phyloP scores from a whole-genome alignment of 2,113 vertebrate genomes.

The Ranitomeya imitator region DNA sequence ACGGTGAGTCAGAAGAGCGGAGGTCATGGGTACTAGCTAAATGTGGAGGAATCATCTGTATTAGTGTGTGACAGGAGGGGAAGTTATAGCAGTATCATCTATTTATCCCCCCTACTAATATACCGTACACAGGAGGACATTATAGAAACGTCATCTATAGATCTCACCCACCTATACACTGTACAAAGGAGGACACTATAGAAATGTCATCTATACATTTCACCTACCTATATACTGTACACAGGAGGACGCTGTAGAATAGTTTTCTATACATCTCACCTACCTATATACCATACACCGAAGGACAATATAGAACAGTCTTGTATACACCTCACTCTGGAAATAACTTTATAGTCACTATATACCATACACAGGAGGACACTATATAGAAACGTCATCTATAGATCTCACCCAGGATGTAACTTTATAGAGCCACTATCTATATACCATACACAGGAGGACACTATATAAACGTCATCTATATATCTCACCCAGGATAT shows the following conservation, averaged over 20 bases:
- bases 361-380: not conserved
- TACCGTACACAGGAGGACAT: not conserved
- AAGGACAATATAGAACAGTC: not conserved
- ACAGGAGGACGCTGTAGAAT: too few relatives aligned
- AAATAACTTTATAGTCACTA: not conserved
- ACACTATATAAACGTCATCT: too few relatives aligned
- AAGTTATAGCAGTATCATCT: not conserved
- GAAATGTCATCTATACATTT: too few relatives aligned
- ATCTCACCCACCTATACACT: not conserved
- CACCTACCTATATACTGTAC: too few relatives aligned
- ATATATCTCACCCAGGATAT: too few relatives aligned
- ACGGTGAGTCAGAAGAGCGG: conserved; percentile 63
- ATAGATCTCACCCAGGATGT: not conserved
- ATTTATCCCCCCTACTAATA: not conserved
- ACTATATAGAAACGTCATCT: not conserved
- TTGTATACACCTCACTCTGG: not conserved
- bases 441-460: too few relatives aligned
- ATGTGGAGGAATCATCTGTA: not conserved
- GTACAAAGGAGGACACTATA: not conserved
- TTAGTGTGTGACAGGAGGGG: not conserved
- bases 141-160: not conserved
- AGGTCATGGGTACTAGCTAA: not conserved
- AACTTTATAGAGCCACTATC: too few relatives aligned
- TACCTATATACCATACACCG: not conserved
- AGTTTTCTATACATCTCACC: not conserved